Evolutionary conservation across 1,140 invertebrate genomes (phyloP).

Genomic region (Drosophila ohnishii): DNA sequence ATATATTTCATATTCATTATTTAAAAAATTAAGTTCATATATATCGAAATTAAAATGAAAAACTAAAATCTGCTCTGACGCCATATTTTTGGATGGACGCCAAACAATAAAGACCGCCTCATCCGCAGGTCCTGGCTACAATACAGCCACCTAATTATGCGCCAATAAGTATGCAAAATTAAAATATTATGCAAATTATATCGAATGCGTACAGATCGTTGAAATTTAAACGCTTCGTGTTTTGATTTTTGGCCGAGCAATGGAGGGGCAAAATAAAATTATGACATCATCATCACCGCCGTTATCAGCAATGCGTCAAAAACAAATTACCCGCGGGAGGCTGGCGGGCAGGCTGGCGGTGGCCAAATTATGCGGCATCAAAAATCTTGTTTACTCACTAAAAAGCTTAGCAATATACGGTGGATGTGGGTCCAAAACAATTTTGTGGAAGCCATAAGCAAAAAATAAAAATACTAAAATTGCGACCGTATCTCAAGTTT

Average conservation of each 20-base stretch:
- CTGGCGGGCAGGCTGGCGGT: constrained; percentile 10
- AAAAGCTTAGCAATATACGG: constrained; percentile 27
- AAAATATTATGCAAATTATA: constrained; percentile 77
- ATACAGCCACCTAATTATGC: constrained; percentile 63
- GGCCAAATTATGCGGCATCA: constrained; percentile 38
- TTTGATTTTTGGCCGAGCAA: constrained; percentile 53
- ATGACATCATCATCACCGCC: constrained; percentile 68
- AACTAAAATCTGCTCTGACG: not conserved
- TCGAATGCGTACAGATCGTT: constrained; percentile 34
- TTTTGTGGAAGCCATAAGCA: constrained; percentile 28
- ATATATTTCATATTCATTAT: no score
- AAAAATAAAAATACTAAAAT: constrained; percentile 50
- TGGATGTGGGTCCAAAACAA: constrained; percentile 23
- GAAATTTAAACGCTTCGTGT: constrained; percentile 69
- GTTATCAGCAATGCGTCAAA: constrained; percentile 60
- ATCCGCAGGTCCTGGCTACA: not conserved
- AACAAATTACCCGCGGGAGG: constrained; percentile 59
- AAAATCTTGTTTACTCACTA: constrained; percentile 63
- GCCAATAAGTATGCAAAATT: constrained; percentile 70
- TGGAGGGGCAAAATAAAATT: constrained; percentile 47
- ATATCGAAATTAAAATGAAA: constrained; percentile 2
- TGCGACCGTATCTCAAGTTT: constrained; percentile 42
- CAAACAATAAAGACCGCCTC: constrained; percentile 38
- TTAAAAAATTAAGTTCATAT: no score
- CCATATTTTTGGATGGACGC: constrained; percentile 7